Percentiles rank a stretch among this genome's conserved stretches.
These are phyloP conservation scores for Danaus plexippus DNA, from an alignment of 1,140 invertebrate genomes.

Conservation along the genomic window DNA sequence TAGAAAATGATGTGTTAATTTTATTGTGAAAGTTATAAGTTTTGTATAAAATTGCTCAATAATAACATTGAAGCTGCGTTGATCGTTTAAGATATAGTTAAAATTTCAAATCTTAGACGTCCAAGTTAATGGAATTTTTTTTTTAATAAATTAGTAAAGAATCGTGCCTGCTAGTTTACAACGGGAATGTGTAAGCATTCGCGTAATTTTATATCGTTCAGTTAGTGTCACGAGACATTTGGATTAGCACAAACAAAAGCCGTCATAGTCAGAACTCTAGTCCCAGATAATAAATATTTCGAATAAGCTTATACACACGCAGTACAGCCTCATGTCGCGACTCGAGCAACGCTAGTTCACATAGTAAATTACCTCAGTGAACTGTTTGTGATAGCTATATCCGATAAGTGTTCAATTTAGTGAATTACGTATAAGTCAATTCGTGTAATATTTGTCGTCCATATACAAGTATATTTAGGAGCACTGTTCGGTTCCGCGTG, in stretches of 20 bases:
- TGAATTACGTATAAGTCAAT: conserved; percentile 63
- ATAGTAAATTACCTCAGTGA: conserved; percentile 65
- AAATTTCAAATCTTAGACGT: no score
- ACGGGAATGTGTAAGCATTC: not conserved
- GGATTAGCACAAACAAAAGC: conserved; percentile 43
- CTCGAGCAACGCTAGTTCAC: conserved; percentile 37
- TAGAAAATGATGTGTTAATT: no score
- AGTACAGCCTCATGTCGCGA: not conserved
- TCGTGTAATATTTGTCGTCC: conserved; percentile 60
- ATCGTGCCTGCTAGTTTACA: conserved; percentile 28
- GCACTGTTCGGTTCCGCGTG: conserved; percentile 19
- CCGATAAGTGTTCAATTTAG: conserved; percentile 69
- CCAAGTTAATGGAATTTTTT: no score
- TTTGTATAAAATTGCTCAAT: no score
- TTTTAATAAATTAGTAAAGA: conserved; percentile 1
- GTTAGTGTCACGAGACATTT: conserved; percentile 14
- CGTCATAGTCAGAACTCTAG: conserved; percentile 65
- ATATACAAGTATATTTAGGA: conserved; percentile 36
- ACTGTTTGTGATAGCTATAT: conserved; percentile 69
- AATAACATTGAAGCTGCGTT: no score
- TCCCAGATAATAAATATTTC: conserved; percentile 47
- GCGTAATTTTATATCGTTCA: not conserved
- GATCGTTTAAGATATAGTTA: no score
- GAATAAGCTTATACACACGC: conserved; percentile 38
- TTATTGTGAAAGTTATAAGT: no score